Evolutionary conservation across 2,888 invertebrate genomes (phyloP), one percentile per base, ranked within the genome.

Genomic region (Sphaerophoria rueppellii): DNA sequence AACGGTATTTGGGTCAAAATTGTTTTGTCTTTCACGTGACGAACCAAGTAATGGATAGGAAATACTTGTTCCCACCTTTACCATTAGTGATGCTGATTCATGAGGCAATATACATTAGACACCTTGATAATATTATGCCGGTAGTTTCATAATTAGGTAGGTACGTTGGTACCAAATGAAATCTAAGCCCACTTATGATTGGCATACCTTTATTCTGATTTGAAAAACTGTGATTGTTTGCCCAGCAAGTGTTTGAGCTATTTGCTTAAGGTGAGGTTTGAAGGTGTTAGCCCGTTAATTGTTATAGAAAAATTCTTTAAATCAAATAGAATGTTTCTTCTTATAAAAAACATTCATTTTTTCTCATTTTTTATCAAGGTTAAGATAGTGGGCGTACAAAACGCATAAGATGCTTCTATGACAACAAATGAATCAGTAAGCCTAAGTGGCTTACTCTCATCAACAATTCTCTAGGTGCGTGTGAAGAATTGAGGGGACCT

Each of bases 1-100:
- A 55, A 48, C 40, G 79, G 73, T 69, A 79, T 79, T 79, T 79
- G 54, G 79, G 79, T 79, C 79, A 73, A 79, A 79, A 79, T 55
- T 54, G 61, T 73, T 73, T 73, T 69, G 79, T 79, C 79, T 79
- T 69, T 69, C 61, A 69, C 72, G 52, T 79, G 72, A 52, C 61
- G 72, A 61, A 73, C 73, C 72, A 52, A 72, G 43, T 52, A 67
- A 35, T 52, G 50, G 50, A 60, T 24, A 78, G 65, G 72, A 73
- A 79, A 67, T 67, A 61, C 61, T 54, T 54, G 54, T 76, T 76
- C 48, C 76, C 76, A 73, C 60, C 37, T 65, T 52, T 67, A 54
- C 57, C 34, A 63, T 65, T 58, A 65, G 58, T 32, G 46, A 14
- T 67, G 52, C 60, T 32, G 46, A 14, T 67, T 43, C 60, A 60